Base-by-base conservation (phyloP, 2,113 vertebrate species). In the Cephalopholis sonnerati region DNA sequence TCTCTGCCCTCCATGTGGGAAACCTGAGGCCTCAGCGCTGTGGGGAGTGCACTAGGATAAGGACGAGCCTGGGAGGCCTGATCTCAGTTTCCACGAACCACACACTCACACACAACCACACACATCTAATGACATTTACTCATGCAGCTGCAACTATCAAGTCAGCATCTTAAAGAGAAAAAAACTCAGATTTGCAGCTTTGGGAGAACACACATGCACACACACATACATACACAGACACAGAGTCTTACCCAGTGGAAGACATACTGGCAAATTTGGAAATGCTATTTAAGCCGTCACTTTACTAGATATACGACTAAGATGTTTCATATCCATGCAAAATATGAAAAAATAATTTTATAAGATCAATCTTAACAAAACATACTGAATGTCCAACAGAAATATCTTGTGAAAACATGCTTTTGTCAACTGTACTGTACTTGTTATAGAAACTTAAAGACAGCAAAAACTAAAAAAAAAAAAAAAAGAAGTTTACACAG, bases 11-110 rank as follows among this genome's bases (percentile, higher is more conserved):
- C 75, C 11, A 4, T 74, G 87, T 77, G 89, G 53, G 85, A 87
- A 87, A 89, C 85, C 85, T 58, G 81, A 86, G 67, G 87, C 83
- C 80, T 53, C 58, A 0, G 57, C 61, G 24, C 59, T 62, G 77
- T 16, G 59, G 83, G 87, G 53, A 74, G 66, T 70, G 39, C 2
- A 51, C 76, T 24, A 72, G 25, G 57, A 66, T 54, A 63, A 55
- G 74, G 83, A 83, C 24, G 16, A 73, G 61, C 70, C 77, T 0
- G 54, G 74, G 80, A 87, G 75, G 77, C 59, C 82, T 54, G 66
- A 77, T 62, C 68, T 65, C 39, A 74, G 22, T 51, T 72, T 85
- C 65, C 82, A 63, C 53, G 54, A 73, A 75, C 44, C 59, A 24
- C 71, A 70, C 74, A 61, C 71, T 53, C 46, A 10, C 71, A 77